Percentiles rank a stretch among this genome's conserved stretches.
phyloP scores from a whole-genome alignment of 1,140 invertebrate species.

The Heterodera carotae region DNA sequence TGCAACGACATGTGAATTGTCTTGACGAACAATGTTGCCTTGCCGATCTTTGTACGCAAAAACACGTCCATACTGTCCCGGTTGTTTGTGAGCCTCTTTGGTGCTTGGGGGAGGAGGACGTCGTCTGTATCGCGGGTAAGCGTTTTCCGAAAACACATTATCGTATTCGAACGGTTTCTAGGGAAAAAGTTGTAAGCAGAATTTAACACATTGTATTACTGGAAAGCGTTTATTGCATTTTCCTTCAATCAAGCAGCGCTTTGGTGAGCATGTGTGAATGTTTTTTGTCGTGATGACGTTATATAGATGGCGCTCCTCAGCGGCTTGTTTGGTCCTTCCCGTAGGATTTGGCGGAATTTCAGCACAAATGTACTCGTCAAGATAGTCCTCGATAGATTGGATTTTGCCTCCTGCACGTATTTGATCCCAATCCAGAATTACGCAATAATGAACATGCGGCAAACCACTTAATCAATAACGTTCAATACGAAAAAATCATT shows the following conservation, averaged over 20 bases:
- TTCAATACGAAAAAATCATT: background rate
- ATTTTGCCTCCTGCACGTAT: background rate
- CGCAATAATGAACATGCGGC: background rate
- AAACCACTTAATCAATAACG: background rate
- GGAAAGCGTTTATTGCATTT: background rate
- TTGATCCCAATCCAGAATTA: background rate
- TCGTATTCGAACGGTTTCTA: background rate
- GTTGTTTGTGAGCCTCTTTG: background rate
- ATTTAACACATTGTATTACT: too few relatives aligned
- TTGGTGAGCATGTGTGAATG: background rate
- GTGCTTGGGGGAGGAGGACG: background rate
- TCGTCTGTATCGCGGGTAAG: background rate
- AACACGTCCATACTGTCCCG: background rate
- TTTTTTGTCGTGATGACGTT: background rate
- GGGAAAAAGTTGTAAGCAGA: too few relatives aligned
- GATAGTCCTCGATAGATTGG: background rate
- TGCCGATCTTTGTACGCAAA: background rate
- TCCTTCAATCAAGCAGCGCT: background rate
- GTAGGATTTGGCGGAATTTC: background rate
- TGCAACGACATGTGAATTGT: background rate
- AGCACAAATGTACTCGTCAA: background rate
- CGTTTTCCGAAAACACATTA: constrained; percentile 5
- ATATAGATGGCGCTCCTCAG: background rate
- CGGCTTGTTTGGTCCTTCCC: background rate
- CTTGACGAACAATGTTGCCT: background rate